These are phyloP conservation scores for Montifringilla adamsi DNA, from an alignment of 2,113 vertebrate genomes.

Conservation along the genomic window DNA sequence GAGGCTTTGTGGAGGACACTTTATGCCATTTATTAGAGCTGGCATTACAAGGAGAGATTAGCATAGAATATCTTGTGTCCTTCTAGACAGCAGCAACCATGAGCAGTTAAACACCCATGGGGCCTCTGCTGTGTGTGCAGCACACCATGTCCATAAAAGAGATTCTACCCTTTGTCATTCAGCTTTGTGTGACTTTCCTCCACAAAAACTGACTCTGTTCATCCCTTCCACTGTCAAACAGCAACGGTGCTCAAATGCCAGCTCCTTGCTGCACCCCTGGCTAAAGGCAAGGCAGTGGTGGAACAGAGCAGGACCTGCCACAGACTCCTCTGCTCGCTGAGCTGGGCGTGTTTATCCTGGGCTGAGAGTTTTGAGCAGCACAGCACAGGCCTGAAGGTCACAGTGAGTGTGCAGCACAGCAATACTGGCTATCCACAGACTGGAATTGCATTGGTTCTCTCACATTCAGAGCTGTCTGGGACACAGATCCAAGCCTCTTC, in stretches of 20 bases:
- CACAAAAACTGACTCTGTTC: accelerated
- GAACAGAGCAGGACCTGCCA: not conserved
- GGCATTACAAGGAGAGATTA: not conserved
- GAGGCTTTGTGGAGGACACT: not conserved
- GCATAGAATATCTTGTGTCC: not conserved
- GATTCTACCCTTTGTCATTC: not conserved
- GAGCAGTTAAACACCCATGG: not conserved
- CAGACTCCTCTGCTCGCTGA: accelerated
- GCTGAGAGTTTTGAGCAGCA: accelerated
- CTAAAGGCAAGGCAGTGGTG: not conserved
- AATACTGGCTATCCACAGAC: not conserved
- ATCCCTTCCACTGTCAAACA: not conserved
- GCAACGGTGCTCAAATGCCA: not conserved
- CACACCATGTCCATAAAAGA: not conserved
- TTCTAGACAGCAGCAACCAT: not conserved
- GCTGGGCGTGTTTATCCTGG: accelerated
- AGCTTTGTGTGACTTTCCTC: not conserved
- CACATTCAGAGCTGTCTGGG: not conserved
- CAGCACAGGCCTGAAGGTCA: not conserved
- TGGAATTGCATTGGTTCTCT: not conserved
- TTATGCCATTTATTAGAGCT: not conserved
- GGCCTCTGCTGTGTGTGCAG: not conserved
- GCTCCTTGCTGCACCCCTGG: not conserved
- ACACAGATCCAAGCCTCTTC: not conserved
- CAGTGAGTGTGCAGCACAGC: not conserved